phyloP scores from a whole-genome alignment of 2,797 vertebrate species.

The Myripristis jacobus region DNA sequence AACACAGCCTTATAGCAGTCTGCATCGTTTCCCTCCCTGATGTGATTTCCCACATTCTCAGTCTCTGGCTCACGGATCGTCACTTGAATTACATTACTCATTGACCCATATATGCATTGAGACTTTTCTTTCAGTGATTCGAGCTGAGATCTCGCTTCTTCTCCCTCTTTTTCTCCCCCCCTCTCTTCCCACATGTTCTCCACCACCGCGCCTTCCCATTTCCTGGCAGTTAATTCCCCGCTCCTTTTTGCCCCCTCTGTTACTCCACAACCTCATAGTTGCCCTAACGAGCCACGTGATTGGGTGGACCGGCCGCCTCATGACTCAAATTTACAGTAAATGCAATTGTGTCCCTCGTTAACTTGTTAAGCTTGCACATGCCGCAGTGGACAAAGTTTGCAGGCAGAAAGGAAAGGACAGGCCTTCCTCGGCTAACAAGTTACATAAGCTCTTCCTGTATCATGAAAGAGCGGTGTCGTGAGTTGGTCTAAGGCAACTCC shows the following conservation, averaged over 20 bases:
- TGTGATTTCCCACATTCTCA: background rate
- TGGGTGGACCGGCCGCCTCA: slow-evolving; percentile 54
- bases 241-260: background rate
- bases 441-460: slow-evolving; percentile 26
- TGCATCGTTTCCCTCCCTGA: background rate
- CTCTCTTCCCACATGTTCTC: background rate
- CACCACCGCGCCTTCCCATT: slow-evolving; percentile 1
- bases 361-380: slow-evolving; percentile 58
- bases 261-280: slow-evolving; percentile 28
- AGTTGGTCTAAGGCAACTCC: too few species aligned
- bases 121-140: slow-evolving; percentile 27
- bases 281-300: slow-evolving; percentile 47
- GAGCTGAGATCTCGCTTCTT: background rate
- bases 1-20: background rate
- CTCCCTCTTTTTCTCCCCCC: background rate
- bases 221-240: background rate
- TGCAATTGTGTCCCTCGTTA: slow-evolving; percentile 74
- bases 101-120: background rate
- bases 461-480: too few species aligned
- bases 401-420: background rate
- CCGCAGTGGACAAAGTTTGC: slow-evolving; percentile 11
- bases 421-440: slow-evolving; percentile 9
- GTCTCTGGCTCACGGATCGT: background rate
- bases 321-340: slow-evolving; percentile 79
- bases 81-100: slow-evolving; percentile 5